Evolutionary conservation across 2,113 vertebrate genomes (phyloP), one percentile per base, ranked within the genome.

Genomic region (Lamprologus callipterus): DNA sequence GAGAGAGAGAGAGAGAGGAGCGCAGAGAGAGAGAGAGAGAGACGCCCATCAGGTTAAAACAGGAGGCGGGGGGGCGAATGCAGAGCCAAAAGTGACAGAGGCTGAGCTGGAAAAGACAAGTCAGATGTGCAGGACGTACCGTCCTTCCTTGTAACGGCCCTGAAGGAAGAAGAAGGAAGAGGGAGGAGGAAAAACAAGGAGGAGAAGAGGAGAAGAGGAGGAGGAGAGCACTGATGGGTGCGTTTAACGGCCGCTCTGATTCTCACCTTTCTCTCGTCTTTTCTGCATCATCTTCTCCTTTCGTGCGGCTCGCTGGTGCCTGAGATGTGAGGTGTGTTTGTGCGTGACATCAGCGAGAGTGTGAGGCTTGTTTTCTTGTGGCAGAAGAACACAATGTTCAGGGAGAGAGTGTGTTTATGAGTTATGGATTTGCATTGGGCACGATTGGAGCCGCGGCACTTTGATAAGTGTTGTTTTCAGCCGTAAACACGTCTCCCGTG

Each of bases 1-100:
- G 93, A 65, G 90, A 89, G 47, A 81, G 86, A 85, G n/a, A n/a
- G n/a, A 1, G 23, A 23, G 3, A 73, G 55, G 73, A 78, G 49
- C 26, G n/a, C 54, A 83, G 87, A 57, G 85, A 51, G 68, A 75
- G 84, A 80, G 81, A 70, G 47, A 81, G 65, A 88, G 81, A 89
- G 79, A 92, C 90, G 82, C 94, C 94, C 89, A 90, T 88, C 91
- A 88, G 88, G 89, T 94, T 93, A 87, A 88, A 93, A 89, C 87
- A 55, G 87, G 51, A 60, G 78, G 37, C 13, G 37, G 42, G 81
- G 45, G 42, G 86, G 82, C 68, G 86, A 90, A 21, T 37, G 54
- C 33, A 0, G 78, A 88, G 86, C 68, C 79, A 82, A 86, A 88
- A 92, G 89, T 90, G 88, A 78, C 82, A 31, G 90, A 87, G 84